A percentile compares a stretch with the other conserved stretches of the same genome.
These are phyloP conservation scores for Drosophila miranda DNA, from an alignment of 1,140 invertebrate species.

Conservation along the genomic window DNA sequence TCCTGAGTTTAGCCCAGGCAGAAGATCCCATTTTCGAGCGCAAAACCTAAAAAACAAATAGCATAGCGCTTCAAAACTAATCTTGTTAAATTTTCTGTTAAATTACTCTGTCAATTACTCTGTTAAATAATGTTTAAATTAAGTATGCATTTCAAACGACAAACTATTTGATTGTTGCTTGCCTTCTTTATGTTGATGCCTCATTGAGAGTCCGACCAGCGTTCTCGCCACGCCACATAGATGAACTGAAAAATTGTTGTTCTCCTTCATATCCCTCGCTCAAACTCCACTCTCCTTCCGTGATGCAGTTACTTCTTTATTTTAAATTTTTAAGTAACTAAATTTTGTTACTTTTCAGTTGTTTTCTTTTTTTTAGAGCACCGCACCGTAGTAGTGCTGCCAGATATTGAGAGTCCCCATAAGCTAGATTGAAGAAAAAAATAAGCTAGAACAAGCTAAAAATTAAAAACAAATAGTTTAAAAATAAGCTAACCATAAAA, in stretches of 20 bases:
- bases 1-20: constrained; percentile 66
- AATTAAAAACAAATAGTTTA: too few relatives aligned
- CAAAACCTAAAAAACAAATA: constrained; percentile 1
- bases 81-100: constrained; percentile 6
- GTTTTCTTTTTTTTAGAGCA: too few relatives aligned
- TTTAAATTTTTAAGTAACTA: too few relatives aligned
- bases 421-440: too few relatives aligned
- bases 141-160: constrained; percentile 17
- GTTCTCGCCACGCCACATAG: constrained; percentile 92
- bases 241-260: constrained; percentile 73
- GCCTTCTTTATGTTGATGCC: constrained; percentile 96
- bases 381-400: too few relatives aligned
- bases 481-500: too few relatives aligned
- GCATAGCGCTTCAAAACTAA: neutral
- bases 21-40: constrained; percentile 67
- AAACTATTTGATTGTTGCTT: constrained; percentile 40
- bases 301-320: too few relatives aligned
- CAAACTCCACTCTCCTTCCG: too few relatives aligned
- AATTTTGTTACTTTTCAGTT: too few relatives aligned
- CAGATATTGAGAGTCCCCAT: too few relatives aligned
- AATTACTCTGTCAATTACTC: neutral
- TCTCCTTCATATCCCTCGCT: constrained; percentile 60
- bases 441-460: too few relatives aligned
- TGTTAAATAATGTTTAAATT: constrained; percentile 58
- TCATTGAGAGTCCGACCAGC: constrained; percentile 97